Evolutionary conservation across 1,140 invertebrate genomes (phyloP), one percentile per base, ranked within the genome.

Genomic region (Copidosoma floridanum): DNA sequence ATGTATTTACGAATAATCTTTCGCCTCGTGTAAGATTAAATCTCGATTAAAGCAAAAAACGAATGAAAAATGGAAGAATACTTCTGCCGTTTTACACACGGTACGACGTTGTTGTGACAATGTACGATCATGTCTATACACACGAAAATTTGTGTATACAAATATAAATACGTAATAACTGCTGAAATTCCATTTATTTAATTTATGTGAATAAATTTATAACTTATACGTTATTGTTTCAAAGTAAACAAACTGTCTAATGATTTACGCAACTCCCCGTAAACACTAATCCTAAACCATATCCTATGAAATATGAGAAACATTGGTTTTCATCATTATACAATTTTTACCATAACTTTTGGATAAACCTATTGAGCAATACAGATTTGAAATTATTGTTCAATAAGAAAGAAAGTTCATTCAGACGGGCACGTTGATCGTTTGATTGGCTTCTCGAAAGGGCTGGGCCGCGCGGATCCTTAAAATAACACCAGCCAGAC

Each of bases 1-100:
- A 81, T 80, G 79, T 81, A 79, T 68, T 69, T 75, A 57, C 24
- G 40, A 68, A 65, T 56, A 57, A 56, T 56, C 53, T 74, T 71
- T 72, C 72, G 77, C 77, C 78, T 79, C 75, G 69, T 80, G 77
- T 79, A 80, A 80, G 74, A 79, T 79, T 79, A 72, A 69, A 70
- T 71, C 64, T 68, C 64, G 73, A 67, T 64, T 65, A 65, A 68
- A 65, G 67, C 53, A 69, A 37, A 16, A 70, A 57, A 71, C 69
- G 65, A 69, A 70, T 67, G 65, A 61, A 62, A 67, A 65, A 55
- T 32, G 63, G 16, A 20, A 54, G 44, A 60, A 58, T 40, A n/a
- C n/a, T n/a, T n/a, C n/a, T n/a, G n/a, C n/a, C n/a, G n/a, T n/a
- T n/a, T n/a, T n/a, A n/a, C n/a, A n/a, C n/a, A n/a, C n/a, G n/a